Conservation (phyloP, 2,888 invertebrate species). For the Drosophila bunnanda region DNA sequence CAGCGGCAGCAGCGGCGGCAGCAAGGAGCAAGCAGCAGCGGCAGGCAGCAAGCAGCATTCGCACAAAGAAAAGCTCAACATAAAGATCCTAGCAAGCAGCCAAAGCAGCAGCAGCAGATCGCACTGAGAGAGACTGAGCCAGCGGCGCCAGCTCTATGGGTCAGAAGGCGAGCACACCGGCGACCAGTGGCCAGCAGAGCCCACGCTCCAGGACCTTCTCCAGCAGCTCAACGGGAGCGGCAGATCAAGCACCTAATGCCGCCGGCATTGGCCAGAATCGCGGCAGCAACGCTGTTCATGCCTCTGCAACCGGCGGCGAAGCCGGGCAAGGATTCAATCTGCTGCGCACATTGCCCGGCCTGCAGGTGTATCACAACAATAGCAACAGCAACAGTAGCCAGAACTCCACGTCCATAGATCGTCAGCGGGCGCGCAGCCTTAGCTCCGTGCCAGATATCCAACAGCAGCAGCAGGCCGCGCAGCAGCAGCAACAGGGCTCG, state of each 20-base stretch:
- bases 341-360: slow-evolving; percentile 89
- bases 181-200: slow-evolving; percentile 88
- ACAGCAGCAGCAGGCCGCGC: slow-evolving; percentile 73
- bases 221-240: slow-evolving; percentile 87
- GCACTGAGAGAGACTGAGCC: neutral
- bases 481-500: slow-evolving; percentile 69
- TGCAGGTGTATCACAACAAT: slow-evolving; percentile 86
- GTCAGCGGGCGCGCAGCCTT: slow-evolving; percentile 92
- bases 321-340: slow-evolving; percentile 87
- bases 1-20: slow-evolving; percentile 3
- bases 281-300: slow-evolving; percentile 40
- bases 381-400: slow-evolving; percentile 77
- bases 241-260: slow-evolving; percentile 54
- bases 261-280: slow-evolving; percentile 43
- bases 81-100: slow-evolving; percentile 1
- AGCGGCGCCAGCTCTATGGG: slow-evolving; percentile 87
- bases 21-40: neutral
- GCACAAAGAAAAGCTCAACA: slow-evolving; percentile 4
- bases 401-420: slow-evolving; percentile 86
- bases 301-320: slow-evolving; percentile 50
- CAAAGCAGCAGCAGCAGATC: neutral
- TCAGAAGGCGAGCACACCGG: slow-evolving; percentile 93
- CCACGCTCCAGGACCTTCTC: slow-evolving; percentile 91
- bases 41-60: neutral
- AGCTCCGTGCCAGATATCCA: slow-evolving; percentile 92